phyloP scores from a whole-genome alignment of 1,140 invertebrate genomes.

The Drosophila murphyi region DNA sequence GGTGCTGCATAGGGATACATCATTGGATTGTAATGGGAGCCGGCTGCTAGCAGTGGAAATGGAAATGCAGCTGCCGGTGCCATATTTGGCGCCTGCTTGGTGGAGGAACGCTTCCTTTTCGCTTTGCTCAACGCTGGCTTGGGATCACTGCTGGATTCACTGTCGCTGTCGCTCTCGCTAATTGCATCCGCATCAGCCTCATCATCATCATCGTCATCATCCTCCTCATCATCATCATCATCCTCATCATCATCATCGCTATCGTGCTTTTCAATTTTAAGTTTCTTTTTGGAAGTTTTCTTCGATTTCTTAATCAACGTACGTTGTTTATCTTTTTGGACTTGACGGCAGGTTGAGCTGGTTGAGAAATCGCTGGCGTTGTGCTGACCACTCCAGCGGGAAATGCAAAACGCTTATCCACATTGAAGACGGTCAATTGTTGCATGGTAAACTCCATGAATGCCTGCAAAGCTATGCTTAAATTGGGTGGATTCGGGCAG shows the following conservation, averaged over 20 bases:
- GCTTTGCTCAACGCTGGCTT: constrained; percentile 23
- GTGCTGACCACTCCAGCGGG: constrained; percentile 27
- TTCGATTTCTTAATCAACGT: constrained; percentile 39
- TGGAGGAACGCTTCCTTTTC: constrained; percentile 55
- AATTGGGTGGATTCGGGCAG: constrained; percentile 69
- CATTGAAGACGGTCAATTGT: constrained; percentile 59
- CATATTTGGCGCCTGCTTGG: constrained; percentile 40
- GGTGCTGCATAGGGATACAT: constrained; percentile 65
- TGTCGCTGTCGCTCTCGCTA: constrained; percentile 54
- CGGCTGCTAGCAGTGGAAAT: constrained; percentile 57
- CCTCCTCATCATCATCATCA: constrained; percentile 35
- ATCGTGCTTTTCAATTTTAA: constrained; percentile 49
- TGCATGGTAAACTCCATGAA: constrained; percentile 79
- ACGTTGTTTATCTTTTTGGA: constrained; percentile 52
- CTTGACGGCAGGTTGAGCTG: constrained; percentile 16
- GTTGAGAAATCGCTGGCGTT: not conserved
- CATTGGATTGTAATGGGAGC: constrained; percentile 60
- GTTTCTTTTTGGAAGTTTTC: constrained; percentile 48
- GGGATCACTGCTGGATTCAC: constrained; percentile 53
- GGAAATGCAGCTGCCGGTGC: constrained; percentile 51
- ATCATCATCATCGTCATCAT: constrained; percentile 36
- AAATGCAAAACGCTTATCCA: constrained; percentile 58
- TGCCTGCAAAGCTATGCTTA: constrained; percentile 65
- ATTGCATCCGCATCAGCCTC: constrained; percentile 30
- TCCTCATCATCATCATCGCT: constrained; percentile 56